phyloP scores from a whole-genome alignment of 2,888 invertebrate genomes.

The Strigamia maritima region DNA sequence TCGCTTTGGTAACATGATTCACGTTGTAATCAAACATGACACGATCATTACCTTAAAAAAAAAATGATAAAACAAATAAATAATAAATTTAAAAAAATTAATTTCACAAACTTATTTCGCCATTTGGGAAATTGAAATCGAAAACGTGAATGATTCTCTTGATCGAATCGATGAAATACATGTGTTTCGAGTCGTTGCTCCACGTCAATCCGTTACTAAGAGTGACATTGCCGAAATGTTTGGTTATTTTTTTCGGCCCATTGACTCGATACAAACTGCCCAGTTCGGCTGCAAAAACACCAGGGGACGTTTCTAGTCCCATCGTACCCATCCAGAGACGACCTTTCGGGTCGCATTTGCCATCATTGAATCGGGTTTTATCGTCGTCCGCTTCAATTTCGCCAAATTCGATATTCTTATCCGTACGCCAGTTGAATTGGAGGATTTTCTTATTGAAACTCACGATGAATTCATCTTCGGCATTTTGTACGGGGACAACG shows the following conservation, averaged over 20 bases:
- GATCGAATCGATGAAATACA: slow-evolving; percentile 75
- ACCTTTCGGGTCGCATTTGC: slow-evolving; percentile 71
- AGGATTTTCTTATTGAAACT: background rate
- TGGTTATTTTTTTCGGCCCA: slow-evolving; percentile 55
- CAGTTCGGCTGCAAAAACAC: background rate
- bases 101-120: slow-evolving; percentile 57
- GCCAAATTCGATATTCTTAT: background rate
- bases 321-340: slow-evolving; percentile 66
- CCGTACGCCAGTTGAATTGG: slow-evolving; percentile 12
- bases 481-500: background rate
- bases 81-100: no score
- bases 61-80: no score
- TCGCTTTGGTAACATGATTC: slow-evolving; percentile 45
- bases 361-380: slow-evolving; percentile 65
- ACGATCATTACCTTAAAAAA: slow-evolving; percentile 47
- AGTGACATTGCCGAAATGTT: slow-evolving; percentile 53
- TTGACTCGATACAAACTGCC: slow-evolving; percentile 39
- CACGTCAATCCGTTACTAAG: slow-evolving; percentile 79
- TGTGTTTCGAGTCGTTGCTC: slow-evolving; percentile 65
- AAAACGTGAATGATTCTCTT: slow-evolving; percentile 66
- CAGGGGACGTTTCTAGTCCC: background rate
- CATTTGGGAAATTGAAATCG: slow-evolving; percentile 64
- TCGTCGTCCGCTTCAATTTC: slow-evolving; percentile 36
- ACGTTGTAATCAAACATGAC: slow-evolving; percentile 46
- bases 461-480: background rate